phyloP scores from a whole-genome alignment of 2,888 invertebrate species.

The Oscheius sp. region DNA sequence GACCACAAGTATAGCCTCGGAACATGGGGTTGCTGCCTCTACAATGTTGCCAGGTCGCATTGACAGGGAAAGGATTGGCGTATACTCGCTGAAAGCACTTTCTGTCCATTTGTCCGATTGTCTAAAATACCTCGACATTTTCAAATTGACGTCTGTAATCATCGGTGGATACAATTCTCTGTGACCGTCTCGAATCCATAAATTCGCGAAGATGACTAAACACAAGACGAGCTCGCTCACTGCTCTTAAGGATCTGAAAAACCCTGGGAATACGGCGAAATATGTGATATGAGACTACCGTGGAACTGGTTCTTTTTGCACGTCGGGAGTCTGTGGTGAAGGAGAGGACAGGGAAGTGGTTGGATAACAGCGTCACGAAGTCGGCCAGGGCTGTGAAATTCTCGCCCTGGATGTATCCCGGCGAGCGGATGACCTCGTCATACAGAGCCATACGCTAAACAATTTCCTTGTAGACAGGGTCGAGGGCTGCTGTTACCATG shows the following conservation, averaged over 20 bases:
- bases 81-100: conserved; percentile 60
- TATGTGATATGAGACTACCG: conserved; percentile 43
- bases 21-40: conserved; percentile 76
- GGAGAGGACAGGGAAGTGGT: conserved; percentile 70
- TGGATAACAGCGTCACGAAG: conserved; percentile 67
- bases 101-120: neutral
- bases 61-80: conserved; percentile 69
- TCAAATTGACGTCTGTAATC: conserved; percentile 71
- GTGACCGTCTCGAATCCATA: conserved; percentile 57
- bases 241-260: conserved; percentile 65
- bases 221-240: conserved; percentile 67
- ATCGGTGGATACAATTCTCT: conserved; percentile 56
- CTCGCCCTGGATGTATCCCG: conserved; percentile 61
- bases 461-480: neutral
- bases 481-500: conserved; percentile 42
- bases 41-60: conserved; percentile 72
- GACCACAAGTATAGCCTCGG: conserved; percentile 82
- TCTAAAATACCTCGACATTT: conserved; percentile 59
- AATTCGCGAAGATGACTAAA: conserved; percentile 68
- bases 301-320: conserved; percentile 58
- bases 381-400: conserved; percentile 69
- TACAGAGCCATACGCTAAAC: conserved; percentile 60
- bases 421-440: conserved; percentile 65
- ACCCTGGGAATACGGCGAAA: neutral
- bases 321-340: conserved; percentile 60